Percentiles rank a stretch among this genome's conserved stretches.
phyloP scores from a whole-genome alignment of 2,888 invertebrate genomes.

The Acronicta leporina region DNA sequence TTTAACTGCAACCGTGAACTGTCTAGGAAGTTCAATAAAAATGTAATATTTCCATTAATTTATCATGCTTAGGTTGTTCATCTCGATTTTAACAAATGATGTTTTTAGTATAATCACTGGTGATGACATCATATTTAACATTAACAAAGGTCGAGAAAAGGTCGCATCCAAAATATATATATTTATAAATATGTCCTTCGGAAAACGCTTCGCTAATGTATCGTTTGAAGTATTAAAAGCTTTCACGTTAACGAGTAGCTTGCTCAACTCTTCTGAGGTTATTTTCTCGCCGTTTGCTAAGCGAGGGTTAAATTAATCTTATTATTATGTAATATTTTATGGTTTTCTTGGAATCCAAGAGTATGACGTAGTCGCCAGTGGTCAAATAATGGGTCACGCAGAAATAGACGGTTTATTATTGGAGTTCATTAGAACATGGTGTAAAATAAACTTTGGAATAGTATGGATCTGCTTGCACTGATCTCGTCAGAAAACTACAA shows the following conservation, averaged over 20 bases:
- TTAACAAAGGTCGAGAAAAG: constrained; percentile 57
- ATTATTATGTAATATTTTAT: constrained; percentile 80
- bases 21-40: constrained; percentile 71
- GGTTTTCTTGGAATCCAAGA: constrained; percentile 74
- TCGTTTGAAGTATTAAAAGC: constrained; percentile 75
- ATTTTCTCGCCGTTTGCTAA: constrained; percentile 59
- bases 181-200: constrained; percentile 61
- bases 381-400: constrained; percentile 80
- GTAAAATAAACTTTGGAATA: constrained; percentile 62
- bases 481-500: constrained; percentile 2
- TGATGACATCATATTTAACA: constrained; percentile 36
- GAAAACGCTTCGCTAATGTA: constrained; percentile 64
- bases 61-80: constrained; percentile 40
- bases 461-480: constrained; percentile 58
- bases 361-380: constrained; percentile 68
- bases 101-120: constrained; percentile 31
- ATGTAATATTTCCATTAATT: constrained; percentile 49
- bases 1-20: constrained; percentile 69
- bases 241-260: constrained; percentile 69
- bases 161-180: constrained; percentile 57
- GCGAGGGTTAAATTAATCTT: constrained; percentile 62
- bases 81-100: constrained; percentile 45
- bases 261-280: constrained; percentile 69
- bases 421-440: constrained; percentile 79
- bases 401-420: constrained; percentile 80